Base-by-base conservation (phyloP, 2,113 vertebrate species). In the Lepus timidus region DNA sequence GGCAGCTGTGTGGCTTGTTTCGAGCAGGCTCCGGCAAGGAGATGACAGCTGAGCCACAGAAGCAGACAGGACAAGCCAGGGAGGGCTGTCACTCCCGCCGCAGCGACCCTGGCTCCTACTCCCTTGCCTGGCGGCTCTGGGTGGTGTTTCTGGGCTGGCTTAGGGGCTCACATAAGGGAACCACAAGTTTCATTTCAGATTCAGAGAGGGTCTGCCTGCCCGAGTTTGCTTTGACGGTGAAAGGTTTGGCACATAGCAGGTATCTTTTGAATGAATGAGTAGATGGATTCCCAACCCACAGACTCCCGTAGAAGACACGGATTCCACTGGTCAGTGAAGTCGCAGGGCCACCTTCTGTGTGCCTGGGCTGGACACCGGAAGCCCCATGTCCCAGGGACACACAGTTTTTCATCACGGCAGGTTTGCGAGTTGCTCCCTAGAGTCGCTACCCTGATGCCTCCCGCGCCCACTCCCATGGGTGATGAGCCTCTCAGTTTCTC, bases 371-470 rank as follows among this genome's bases (percentile, higher is more conserved):
- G 61, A 31, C 0, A 6, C 52, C 29, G 64, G 62, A 25, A 19
- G 64, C 6, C 0, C 58, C 16, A 7, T 13, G 22, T 33, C 64
- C 31, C 1, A 16, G 31, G 61, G 19, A 23, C 9, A 0, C 0
- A 0, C 0, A 1, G 9, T 20, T 31, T 85, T 29, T n/a, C 27
- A 31, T 33, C 17, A 51, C 55, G 33, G 75, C 36, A 13, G 52
- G 20, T 65, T 44, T 75, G 23, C n/a, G 74, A 62, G 3, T 52
- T 9, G 0, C 58, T 33, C 6, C 36, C 7, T 1, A 78, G 36
- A 84, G 27, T 52, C 62, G 49, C 61, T 71, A 29, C 20, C 29
- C 51, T 4, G 1, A 33, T 70, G 49, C 39, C 58, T 44, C 44
- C 44, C 44, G 44, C 44, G 6, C 31, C 8, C 9, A 29, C 1